Evolutionary conservation across 2,888 invertebrate species (phyloP), one percentile per base, ranked within the genome.

Genomic region (Drosophila basisetae): DNA sequence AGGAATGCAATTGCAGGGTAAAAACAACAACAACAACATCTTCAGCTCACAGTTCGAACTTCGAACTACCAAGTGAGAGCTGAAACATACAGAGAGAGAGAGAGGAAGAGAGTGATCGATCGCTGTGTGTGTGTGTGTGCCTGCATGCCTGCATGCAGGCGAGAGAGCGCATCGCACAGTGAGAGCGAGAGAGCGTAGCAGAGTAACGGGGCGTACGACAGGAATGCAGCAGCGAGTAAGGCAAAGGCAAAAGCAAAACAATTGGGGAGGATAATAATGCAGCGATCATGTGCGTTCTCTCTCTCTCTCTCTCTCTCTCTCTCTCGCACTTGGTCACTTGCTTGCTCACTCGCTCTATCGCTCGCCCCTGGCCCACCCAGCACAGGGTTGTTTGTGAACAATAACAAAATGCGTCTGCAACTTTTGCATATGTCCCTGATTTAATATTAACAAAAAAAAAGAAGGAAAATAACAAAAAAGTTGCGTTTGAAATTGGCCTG

Each of bases 1-100:
- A 90, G 91, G 84, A 90, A 89, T 88, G 87, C 91, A 88, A 84
- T 90, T 90, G 86, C 90, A 89, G 86, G 74, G 75, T 74, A 71
- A 58, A 60, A 75, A 30, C 30, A 73, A 59, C 43, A 67, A 49
- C 28, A 69, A 53, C 47, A 53, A 33, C 47, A 61, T 22, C 22
- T 47, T 7, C 47, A 16, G 25, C 69, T 50, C 58, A 30, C 33
- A 50, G 49, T 68, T 68, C 50, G 33, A 61, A 54, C 43, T 22
- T 39, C 53, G 58, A 72, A 43, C 41, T 41, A 58, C 41, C 22
- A 31, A 63, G 47, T 11, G 59, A 65, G 54, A 11, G 49, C 22
- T 52, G 61, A 47, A 59, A 52, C 68, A 43, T 31, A 11, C 16
- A 33, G 16, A 50, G 62, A 55, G 69, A 43, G 41, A 4, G 16